phyloP scores from a whole-genome alignment of 2,797 vertebrate genomes.

The Oophaga sylvatica region DNA sequence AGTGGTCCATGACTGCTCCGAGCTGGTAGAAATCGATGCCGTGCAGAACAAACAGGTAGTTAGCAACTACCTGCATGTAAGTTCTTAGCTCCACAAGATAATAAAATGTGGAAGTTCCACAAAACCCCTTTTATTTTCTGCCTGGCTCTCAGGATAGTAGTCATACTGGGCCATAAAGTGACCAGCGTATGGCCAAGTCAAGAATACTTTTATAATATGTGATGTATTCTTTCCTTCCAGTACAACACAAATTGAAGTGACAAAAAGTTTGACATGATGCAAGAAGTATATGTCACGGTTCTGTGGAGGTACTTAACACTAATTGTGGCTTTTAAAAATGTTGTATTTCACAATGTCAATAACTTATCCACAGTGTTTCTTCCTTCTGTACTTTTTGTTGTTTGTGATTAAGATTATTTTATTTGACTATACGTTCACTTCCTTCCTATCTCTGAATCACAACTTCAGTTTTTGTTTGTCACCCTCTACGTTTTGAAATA shows the following conservation, averaged over 20 bases:
- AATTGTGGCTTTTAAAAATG: neutral
- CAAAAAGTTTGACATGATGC: conserved; percentile 33
- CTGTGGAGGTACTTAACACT: neutral
- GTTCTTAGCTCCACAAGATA: no score
- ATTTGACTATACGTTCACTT: neutral
- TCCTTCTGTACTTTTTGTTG: conserved; percentile 11
- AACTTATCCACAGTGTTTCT: conserved; percentile 28
- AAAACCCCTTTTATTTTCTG: no score
- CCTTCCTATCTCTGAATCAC: neutral
- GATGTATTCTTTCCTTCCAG: neutral
- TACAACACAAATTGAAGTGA: neutral
- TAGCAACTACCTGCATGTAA: no score
- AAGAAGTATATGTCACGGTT: conserved; percentile 26
- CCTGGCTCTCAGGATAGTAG: no score
- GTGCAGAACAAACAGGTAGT: no score
- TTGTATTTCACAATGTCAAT: conserved; percentile 4
- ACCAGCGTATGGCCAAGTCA: no score
- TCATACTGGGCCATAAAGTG: no score
- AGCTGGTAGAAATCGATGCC: no score
- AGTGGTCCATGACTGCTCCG: no score
- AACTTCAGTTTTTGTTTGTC: neutral
- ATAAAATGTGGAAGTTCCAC: no score
- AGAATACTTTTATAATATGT: neutral
- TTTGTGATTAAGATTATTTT: conserved; percentile 24
- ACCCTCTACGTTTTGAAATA: conserved; percentile 18